phyloP scores from a whole-genome alignment of 2,888 invertebrate genomes.

The Caenorhabditis sinica region DNA sequence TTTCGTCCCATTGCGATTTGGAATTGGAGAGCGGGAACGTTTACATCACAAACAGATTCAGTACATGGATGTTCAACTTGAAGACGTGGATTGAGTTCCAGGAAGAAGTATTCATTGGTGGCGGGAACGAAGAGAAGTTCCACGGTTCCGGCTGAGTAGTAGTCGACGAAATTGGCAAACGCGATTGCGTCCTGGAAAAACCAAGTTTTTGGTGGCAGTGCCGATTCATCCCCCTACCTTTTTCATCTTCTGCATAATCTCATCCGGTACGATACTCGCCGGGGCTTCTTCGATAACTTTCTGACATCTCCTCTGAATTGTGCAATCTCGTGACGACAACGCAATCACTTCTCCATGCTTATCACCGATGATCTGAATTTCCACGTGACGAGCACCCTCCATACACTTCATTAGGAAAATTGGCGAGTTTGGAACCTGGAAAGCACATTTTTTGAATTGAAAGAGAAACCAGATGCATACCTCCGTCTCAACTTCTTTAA shows the following conservation, averaged over 20 bases:
- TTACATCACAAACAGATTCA: conserved; percentile 99
- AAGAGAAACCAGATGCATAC: not conserved
- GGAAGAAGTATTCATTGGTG: conserved; percentile 92
- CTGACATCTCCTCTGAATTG: conserved; percentile 97
- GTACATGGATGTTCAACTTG: conserved; percentile 99
- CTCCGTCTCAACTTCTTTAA: conserved; percentile 90
- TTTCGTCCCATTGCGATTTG: conserved; percentile 97
- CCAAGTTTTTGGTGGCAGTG: too few species aligned
- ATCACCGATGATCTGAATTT: conserved; percentile 97
- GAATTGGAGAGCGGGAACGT: conserved; percentile 96
- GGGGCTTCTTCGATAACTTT: conserved; percentile 99
- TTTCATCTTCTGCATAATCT: conserved; percentile 97
- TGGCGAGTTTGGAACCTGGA: conserved; percentile 94
- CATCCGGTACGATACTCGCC: conserved; percentile 93
- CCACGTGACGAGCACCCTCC: conserved; percentile 94
- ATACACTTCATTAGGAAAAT: conserved; percentile 99
- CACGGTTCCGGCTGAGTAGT: conserved; percentile 97
- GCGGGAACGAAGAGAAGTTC: conserved; percentile 93
- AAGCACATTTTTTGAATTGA: not conserved
- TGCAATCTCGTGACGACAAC: conserved; percentile 97
- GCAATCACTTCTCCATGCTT: conserved; percentile 96
- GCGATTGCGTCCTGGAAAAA: conserved; percentile 91
- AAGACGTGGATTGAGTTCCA: conserved; percentile 93
- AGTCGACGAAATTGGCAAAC: conserved; percentile 98
- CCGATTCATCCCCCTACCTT: conserved; percentile 55